These are phyloP conservation scores for Periophthalmus magnuspinnatus DNA, from an alignment of 2,797 vertebrate genomes.

Conservation along the genomic window DNA sequence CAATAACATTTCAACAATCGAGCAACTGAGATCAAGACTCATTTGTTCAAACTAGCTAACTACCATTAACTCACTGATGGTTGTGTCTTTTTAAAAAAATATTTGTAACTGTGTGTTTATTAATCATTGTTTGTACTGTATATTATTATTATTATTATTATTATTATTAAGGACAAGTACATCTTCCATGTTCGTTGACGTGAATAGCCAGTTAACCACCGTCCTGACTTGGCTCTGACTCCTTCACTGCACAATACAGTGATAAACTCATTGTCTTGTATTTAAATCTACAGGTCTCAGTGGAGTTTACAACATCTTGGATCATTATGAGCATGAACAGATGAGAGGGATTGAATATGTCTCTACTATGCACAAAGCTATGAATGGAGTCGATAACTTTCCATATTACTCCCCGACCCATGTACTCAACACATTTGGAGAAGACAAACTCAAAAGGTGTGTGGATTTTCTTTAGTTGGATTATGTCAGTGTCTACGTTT, in stretches of 20 bases:
- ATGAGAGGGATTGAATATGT: conserved; percentile 73
- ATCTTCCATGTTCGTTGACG: background rate
- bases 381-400: conserved; percentile 77
- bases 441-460: conserved; percentile 69
- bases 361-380: conserved; percentile 81
- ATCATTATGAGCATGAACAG: conserved; percentile 79
- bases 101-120: no score
- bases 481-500: no score
- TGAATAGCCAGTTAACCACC: background rate
- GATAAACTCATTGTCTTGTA: background rate
- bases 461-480: background rate
- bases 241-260: no score
- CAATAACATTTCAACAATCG: no score
- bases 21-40: no score
- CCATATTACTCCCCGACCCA: conserved; percentile 74
- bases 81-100: no score
- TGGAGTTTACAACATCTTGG: conserved; percentile 76
- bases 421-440: conserved; percentile 52
- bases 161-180: no score
- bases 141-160: no score
- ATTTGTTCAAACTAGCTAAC: no score
- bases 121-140: no score
- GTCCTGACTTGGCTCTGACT: conserved; percentile 53
- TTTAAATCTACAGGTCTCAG: conserved; percentile 66
- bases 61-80: no score